A percentile compares a stretch with the other conserved stretches of the same genome.
These are phyloP conservation scores for Choristoneura rosaceana DNA, from an alignment of 2,888 invertebrate genomes.

Conservation along the genomic window DNA sequence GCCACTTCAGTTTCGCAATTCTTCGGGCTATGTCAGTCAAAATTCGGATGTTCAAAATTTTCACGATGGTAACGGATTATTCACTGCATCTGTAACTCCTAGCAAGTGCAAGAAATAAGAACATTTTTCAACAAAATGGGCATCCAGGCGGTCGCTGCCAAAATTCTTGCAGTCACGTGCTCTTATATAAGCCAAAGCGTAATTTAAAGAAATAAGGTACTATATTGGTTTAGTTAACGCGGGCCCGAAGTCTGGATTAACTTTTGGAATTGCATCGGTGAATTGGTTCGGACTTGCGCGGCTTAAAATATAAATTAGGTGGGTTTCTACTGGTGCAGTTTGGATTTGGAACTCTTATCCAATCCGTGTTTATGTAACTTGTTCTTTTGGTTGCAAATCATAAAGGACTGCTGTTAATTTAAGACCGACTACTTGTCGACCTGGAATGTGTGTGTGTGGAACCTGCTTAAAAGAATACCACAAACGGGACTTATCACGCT, in stretches of 20 bases:
- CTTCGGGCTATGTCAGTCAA: no score
- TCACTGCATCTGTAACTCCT: not conserved
- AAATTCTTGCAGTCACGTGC: slow-evolving; percentile 62
- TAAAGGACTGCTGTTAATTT: not conserved
- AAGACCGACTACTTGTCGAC: no score
- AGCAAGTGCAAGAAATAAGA: slow-evolving; percentile 19
- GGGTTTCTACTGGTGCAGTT: slow-evolving; percentile 42
- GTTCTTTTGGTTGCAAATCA: not conserved
- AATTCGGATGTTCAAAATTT: no score
- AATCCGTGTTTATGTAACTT: not conserved
- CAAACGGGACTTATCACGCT: no score
- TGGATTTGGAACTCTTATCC: slow-evolving; percentile 41
- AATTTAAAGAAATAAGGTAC: slow-evolving; percentile 70
- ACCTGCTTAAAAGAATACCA: no score
- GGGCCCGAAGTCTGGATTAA: slow-evolving; percentile 67
- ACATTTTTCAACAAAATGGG: slow-evolving; percentile 40
- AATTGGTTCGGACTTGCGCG: slow-evolving; percentile 49
- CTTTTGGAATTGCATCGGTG: slow-evolving; percentile 52
- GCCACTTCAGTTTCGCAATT: no score
- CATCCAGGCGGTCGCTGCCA: slow-evolving; percentile 30
- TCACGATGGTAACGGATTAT: no score
- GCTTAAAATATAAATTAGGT: slow-evolving; percentile 45
- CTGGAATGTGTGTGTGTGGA: no score
- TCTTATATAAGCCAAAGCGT: slow-evolving; percentile 65
- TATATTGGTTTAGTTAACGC: slow-evolving; percentile 79